These are phyloP conservation scores for Pantherophis guttatus DNA, from an alignment of 2,113 vertebrate species.

Conservation along the genomic window DNA sequence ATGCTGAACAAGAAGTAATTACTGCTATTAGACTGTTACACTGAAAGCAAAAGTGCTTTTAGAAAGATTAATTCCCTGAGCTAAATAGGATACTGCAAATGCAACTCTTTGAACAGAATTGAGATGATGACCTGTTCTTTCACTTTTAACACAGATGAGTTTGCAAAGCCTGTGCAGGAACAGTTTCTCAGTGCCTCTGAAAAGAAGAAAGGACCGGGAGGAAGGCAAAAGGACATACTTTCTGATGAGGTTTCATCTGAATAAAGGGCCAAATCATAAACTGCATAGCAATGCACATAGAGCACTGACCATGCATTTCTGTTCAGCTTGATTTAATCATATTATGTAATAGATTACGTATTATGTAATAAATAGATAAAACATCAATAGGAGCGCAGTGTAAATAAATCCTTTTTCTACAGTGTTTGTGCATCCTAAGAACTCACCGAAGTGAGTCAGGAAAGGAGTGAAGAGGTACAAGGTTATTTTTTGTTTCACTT, in stretches of 20 bases:
- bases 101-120: constrained; percentile 38
- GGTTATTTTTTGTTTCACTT: neutral
- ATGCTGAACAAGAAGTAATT: constrained; percentile 63
- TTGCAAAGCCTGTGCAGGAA: constrained; percentile 8
- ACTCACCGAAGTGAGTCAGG: neutral
- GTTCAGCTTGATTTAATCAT: neutral
- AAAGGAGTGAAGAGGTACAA: neutral
- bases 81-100: constrained; percentile 37
- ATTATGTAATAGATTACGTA: neutral
- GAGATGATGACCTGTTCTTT: constrained; percentile 37
- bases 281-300: neutral
- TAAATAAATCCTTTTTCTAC: neutral
- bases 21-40: constrained; percentile 54
- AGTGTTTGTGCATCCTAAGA: neutral
- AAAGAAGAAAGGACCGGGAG: neutral
- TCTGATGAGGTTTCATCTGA: neutral
- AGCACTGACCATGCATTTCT: neutral
- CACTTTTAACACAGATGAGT: neutral
- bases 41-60: constrained; percentile 57
- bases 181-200: constrained; percentile 6
- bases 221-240: neutral
- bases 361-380: neutral
- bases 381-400: neutral
- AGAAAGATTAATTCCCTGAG: constrained; percentile 60
- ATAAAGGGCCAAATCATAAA: neutral